Percentiles rank a stretch among this genome's conserved stretches.
These are phyloP conservation scores for Onthophagus sagittarius DNA, from an alignment of 2,888 invertebrate genomes.

Conservation along the genomic window DNA sequence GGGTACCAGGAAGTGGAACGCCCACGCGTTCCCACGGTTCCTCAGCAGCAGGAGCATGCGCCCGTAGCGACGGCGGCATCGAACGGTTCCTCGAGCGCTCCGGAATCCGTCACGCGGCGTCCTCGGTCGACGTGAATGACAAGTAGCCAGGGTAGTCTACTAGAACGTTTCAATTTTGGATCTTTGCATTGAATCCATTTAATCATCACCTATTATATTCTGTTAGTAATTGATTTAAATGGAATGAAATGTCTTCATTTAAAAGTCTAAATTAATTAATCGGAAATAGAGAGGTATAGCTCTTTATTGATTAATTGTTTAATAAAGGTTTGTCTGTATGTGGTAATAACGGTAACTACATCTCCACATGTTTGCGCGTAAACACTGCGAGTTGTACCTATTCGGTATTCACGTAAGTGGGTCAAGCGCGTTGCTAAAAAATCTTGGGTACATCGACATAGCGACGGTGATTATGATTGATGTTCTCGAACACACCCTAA, in stretches of 20 bases:
- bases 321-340: background rate
- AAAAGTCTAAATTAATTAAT: too few relatives aligned
- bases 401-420: background rate
- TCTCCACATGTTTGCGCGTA: background rate
- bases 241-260: too few relatives aligned
- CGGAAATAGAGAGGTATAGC: too few relatives aligned
- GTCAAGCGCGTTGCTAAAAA: constrained; percentile 3
- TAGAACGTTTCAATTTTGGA: background rate
- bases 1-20: constrained; percentile 23
- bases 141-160: constrained; percentile 11
- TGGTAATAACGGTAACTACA: background rate
- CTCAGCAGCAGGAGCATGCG: background rate
- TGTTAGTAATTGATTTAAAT: background rate
- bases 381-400: background rate
- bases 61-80: constrained; percentile 13
- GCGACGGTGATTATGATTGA: constrained; percentile 9
- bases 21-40: constrained; percentile 9
- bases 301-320: too few relatives aligned
- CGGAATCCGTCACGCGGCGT: constrained; percentile 19
- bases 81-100: constrained; percentile 23
- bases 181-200: background rate
- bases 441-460: background rate
- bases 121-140: constrained; percentile 17
- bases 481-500: constrained; percentile 1
- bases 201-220: background rate